phyloP scores from a whole-genome alignment of 2,888 invertebrate genomes.

The Tetheella fluctuosa region DNA sequence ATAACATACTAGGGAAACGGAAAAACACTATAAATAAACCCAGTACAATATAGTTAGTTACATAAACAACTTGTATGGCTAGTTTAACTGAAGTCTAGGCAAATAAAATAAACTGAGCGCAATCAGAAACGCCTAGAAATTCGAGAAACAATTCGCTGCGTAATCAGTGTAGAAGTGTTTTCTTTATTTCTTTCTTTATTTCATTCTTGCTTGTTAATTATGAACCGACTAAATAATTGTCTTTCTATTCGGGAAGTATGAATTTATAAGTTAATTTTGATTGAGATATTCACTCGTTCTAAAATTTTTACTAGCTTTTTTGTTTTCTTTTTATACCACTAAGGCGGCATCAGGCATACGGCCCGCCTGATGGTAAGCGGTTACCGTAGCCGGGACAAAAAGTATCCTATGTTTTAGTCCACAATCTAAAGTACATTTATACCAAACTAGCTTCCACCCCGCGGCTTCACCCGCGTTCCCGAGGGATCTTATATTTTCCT shows the following conservation, averaged over 20 bases:
- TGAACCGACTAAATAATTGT: neutral
- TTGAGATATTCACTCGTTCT: too few relatives aligned
- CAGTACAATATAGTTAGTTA: slow-evolving; percentile 1
- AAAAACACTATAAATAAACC: slow-evolving; percentile 15
- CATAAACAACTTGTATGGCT: slow-evolving; percentile 3
- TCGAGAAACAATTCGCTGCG: slow-evolving; percentile 10
- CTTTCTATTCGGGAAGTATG: too few relatives aligned
- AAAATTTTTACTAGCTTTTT: too few relatives aligned
- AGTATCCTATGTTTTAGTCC: too few relatives aligned
- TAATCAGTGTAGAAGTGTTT: slow-evolving; percentile 15
- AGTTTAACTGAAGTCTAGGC: slow-evolving; percentile 15
- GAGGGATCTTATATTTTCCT: too few relatives aligned
- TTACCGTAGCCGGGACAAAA: too few relatives aligned
- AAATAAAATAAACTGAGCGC: slow-evolving; percentile 12
- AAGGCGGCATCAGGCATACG: too few relatives aligned
- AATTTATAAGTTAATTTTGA: neutral
- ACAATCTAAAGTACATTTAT: too few relatives aligned
- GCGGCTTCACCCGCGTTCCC: too few relatives aligned
- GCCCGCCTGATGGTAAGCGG: too few relatives aligned
- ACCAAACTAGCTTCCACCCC: too few relatives aligned
- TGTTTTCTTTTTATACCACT: too few relatives aligned
- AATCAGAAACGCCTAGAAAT: slow-evolving; percentile 19
- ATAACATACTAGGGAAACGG: slow-evolving; percentile 7
- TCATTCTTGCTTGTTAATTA: neutral
- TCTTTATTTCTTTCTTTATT: neutral